Evolutionary conservation across 1,140 invertebrate genomes (phyloP), one percentile per base, ranked within the genome.

Genomic region (Monochamus saltuarius): DNA sequence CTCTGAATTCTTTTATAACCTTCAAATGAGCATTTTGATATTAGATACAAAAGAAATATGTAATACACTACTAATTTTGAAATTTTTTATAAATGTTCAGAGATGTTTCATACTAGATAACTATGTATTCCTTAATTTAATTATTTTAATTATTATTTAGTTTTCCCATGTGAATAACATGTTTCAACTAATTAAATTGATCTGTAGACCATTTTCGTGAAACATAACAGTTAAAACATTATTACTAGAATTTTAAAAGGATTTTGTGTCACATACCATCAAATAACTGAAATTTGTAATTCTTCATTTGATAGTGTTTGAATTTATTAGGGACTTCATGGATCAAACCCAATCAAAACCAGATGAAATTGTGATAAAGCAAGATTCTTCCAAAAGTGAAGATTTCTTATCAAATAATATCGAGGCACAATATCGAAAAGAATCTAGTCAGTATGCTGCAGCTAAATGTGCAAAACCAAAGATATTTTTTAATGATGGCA

Each of bases 401-500:
- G 40, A 36, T 14, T 55, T 8, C 34, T 39, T 43, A 14, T 45
- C 39, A 11, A 34, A 43, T 34, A n/a, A 19, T 8, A 17, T 16
- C 17, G 36, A n/a, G 7, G 11, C 14, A 1, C 34, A 36, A 35
- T 56, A 19, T 22, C 37, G 56, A 14, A 61, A 34, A 36, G 46
- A 62, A 56, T 58, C 50, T 59, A 63, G 51, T 57, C 61, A 61
- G 43, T 17, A 46, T 39, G 55, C 17, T 57, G 61, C 47, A 17
- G 42, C 40, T n/a, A 64, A 64, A 13, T 74, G 72, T 63, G 67
- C 65, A 8, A 78, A 82, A 67, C 78, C 80, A 0, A 83, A 84
- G 2, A 75, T 89, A 57, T 87, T 81, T 55, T 89, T 90, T 72
- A 79, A 79, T 42, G 88, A 90, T 74, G 84, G 84, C 3, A 74